phyloP scores from a whole-genome alignment of 37 sponge, comb jelly and placozoan genomes.

The Theonella swinhoei region DNA sequence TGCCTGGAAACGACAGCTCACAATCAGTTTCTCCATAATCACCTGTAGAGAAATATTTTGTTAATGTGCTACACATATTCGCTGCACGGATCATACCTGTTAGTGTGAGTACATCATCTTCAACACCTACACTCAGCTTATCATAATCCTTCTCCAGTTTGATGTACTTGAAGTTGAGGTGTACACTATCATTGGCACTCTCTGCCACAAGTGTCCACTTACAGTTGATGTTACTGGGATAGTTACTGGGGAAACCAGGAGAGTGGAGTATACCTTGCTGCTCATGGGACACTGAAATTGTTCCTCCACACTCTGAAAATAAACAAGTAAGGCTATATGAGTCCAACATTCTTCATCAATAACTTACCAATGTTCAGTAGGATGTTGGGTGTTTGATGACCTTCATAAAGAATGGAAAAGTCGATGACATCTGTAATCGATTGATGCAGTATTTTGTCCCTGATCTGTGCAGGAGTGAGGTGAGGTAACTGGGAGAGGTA shows the following conservation, averaged over 20 bases:
- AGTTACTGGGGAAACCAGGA: background rate
- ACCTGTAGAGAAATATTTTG: background rate
- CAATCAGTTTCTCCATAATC: background rate
- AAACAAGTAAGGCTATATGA: too few relatives aligned
- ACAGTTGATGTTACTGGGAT: background rate
- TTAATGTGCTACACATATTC: too few relatives aligned
- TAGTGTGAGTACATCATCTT: background rate
- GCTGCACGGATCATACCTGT: background rate
- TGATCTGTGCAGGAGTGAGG: background rate
- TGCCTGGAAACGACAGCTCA: background rate
- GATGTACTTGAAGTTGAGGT: background rate
- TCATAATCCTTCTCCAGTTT: background rate
- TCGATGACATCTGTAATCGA: background rate
- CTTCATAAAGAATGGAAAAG: background rate
- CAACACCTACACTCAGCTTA: background rate
- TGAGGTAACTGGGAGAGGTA: background rate
- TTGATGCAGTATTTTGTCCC: background rate
- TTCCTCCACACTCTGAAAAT: background rate
- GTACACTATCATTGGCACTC: background rate
- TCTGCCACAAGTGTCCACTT: background rate
- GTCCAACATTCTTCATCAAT: too few relatives aligned
- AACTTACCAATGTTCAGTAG: background rate
- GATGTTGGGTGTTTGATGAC: background rate
- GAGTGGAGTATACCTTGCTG: background rate
- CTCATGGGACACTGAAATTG: background rate